Base-by-base conservation (phyloP, 2,113 vertebrate genomes). In the Tylochromis polylepis region DNA sequence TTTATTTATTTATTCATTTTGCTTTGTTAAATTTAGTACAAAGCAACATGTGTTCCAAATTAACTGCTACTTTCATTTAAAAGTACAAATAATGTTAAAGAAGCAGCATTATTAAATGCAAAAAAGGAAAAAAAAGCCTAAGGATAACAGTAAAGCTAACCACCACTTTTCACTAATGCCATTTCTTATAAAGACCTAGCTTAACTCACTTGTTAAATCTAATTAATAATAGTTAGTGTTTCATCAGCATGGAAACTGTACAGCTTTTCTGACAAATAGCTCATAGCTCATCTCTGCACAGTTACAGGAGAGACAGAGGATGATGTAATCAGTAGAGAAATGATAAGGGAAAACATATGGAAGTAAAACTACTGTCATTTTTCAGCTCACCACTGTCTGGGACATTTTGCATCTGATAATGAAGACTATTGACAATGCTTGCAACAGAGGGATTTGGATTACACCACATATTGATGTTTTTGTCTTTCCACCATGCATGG, bases 381-480 rank as follows among this genome's bases (percentile, higher is more conserved):
- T 87, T 85, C 82, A 89, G 56, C 85, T 90, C 87, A 91, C 91
- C 89, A 91, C 82, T 55, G 80, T 92, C 84, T 87, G 87, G 91
- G 83, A 93, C 89, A 91, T 94, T 91, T 92, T 90, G 49, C 75
- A 93, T 92, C 89, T 93, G 87, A 93, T 87, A 89, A 49, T 88
- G 79, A 95, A 90, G 86, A 83, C 75, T 93, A 94, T 94, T 94
- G 94, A 95, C 94, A 95, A 81, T 81, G 34, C 65, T 86, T 84
- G 92, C 82, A 92, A 89, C 87, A 85, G 51, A 89, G 79, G 88
- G 84, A 75, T 81, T 95, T 89, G 84, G 91, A 92, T 95, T 95
- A 92, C 94, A 92, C 94, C 91, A 83, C 88, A 87, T 94, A 94
- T 94, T 93, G 95, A 95, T 92, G 88, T 91, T 94, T 93, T 94